These are phyloP conservation scores for Leptura quadrifasciata DNA, from an alignment of 2,888 invertebrate genomes.

Conservation along the genomic window DNA sequence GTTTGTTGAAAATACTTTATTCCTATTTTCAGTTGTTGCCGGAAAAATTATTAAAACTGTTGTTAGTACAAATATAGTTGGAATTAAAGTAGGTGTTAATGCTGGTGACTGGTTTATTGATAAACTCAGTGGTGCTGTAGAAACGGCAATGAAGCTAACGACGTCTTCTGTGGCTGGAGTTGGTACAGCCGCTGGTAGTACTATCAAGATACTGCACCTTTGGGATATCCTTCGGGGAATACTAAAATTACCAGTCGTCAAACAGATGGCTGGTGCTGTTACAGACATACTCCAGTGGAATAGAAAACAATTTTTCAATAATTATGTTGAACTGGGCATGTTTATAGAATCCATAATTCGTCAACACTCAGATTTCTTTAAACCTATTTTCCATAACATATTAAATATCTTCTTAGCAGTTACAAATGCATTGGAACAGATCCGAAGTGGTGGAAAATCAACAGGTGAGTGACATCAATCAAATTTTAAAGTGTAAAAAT, in stretches of 20 bases:
- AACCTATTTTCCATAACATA: not conserved
- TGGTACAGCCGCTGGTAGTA: conserved; percentile 14
- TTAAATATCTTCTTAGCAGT: not conserved
- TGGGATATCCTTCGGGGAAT: conserved; percentile 40
- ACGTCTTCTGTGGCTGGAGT: conserved; percentile 5
- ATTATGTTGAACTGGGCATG: too few relatives aligned
- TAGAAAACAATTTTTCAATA: not conserved
- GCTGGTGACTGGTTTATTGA: conserved; percentile 23
- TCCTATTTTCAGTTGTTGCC: not conserved
- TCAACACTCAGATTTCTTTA: conserved; percentile 11
- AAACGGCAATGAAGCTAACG: not conserved
- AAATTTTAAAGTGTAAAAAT: too few relatives aligned
- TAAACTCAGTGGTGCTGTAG: conserved; percentile 14
- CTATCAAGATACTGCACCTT: conserved; percentile 4
- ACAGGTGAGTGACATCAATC: not conserved
- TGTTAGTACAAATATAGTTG: conserved; percentile 25
- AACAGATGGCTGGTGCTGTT: not conserved
- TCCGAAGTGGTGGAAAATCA: not conserved
- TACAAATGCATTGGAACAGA: not conserved
- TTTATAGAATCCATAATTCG: not conserved
- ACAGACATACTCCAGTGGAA: not conserved
- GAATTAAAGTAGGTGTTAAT: conserved; percentile 24
- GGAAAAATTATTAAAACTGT: not conserved
- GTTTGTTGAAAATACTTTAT: not conserved
- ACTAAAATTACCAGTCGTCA: conserved; percentile 44